These are phyloP conservation scores for Scrobipalpa atriplicella DNA, from an alignment of 2,888 invertebrate genomes.

Conservation along the genomic window DNA sequence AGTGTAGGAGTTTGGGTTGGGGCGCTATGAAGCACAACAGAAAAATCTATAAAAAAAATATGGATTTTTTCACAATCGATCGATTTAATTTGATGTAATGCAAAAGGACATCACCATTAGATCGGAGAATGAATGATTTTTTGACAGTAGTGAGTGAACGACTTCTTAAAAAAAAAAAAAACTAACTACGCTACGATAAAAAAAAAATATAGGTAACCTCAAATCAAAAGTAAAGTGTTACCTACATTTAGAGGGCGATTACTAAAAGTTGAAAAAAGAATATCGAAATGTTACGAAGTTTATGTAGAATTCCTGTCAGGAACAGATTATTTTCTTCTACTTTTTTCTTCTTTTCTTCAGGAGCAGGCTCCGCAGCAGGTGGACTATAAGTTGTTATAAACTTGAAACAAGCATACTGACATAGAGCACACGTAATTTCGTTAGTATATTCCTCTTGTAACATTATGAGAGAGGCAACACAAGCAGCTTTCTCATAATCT, in stretches of 20 bases:
- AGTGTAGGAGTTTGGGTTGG: too few species aligned
- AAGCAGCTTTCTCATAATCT: slow-evolving; percentile 88
- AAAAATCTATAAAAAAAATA: neutral
- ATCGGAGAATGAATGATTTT: neutral
- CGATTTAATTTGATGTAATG: neutral
- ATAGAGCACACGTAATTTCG: slow-evolving; percentile 86
- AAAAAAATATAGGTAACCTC: slow-evolving; percentile 10
- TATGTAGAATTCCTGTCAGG: slow-evolving; percentile 41
- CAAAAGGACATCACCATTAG: neutral
- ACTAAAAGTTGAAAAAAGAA: too few species aligned
- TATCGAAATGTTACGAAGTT: slow-evolving; percentile 37
- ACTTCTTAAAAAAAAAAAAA: too few species aligned
- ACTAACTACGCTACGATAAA: too few species aligned
- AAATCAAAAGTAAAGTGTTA: neutral
- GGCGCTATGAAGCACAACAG: too few species aligned
- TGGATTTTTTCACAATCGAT: neutral
- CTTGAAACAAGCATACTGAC: slow-evolving; percentile 89
- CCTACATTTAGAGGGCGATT: neutral
- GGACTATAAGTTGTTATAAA: slow-evolving; percentile 77
- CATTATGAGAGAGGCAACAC: slow-evolving; percentile 91
- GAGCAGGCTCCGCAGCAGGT: slow-evolving; percentile 37
- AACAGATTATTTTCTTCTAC: slow-evolving; percentile 71
- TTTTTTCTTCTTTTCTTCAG: slow-evolving; percentile 57
- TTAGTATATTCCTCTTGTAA: slow-evolving; percentile 93
- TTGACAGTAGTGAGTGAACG: neutral